Conservation (phyloP, 2,797 vertebrate species). For the Cyprinodon diabolis region DNA sequence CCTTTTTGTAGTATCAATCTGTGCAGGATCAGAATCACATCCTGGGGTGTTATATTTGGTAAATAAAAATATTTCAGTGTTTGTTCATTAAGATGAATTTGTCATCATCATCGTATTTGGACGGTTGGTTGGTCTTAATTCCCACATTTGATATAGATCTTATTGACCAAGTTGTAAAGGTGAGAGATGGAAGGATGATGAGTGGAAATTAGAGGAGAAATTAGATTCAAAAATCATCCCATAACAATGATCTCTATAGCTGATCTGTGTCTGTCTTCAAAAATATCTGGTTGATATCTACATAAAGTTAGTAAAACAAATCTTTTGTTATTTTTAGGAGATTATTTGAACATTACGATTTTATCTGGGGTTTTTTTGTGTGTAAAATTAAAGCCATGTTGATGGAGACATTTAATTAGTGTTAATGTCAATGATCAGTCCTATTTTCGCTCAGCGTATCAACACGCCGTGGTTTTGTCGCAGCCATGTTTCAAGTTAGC, state of each 20-base stretch:
- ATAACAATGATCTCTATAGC: too few relatives aligned
- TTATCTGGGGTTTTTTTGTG: neutral
- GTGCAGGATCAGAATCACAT: neutral
- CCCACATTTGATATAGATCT: too few relatives aligned
- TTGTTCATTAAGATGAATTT: neutral
- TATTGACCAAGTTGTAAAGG: neutral
- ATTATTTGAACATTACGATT: neutral
- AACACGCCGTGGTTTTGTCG: conserved; percentile 4
- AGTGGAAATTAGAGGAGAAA: neutral
- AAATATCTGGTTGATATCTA: too few relatives aligned
- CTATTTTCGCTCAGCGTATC: conserved; percentile 11
- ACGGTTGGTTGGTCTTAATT: neutral
- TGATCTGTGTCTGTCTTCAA: too few relatives aligned
- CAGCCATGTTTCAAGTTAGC: neutral
- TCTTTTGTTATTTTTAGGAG: too few relatives aligned
- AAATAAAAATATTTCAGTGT: neutral
- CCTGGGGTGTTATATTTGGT: neutral
- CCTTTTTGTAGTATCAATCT: neutral
- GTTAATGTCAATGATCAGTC: neutral
- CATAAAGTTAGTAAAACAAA: too few relatives aligned
- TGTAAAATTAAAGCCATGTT: neutral
- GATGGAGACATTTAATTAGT: neutral
- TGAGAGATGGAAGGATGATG: neutral
- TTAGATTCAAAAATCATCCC: too few relatives aligned
- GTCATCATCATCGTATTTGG: neutral